Conservation (phyloP, 2,113 vertebrate species). For the Kryptolebias marmoratus region DNA sequence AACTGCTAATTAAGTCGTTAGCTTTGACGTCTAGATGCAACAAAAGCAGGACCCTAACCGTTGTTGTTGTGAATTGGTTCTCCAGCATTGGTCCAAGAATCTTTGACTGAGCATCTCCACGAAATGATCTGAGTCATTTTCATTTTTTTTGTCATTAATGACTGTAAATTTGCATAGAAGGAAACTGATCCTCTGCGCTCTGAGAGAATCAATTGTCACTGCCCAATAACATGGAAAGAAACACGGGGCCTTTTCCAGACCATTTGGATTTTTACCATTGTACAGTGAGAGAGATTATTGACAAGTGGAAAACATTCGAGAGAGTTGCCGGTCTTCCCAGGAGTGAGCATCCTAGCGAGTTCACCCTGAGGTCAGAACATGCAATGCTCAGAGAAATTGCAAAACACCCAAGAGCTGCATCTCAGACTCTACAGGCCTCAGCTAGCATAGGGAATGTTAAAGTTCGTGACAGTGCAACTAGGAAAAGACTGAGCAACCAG, state of each 20-base stretch:
- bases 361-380: neutral
- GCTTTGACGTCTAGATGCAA: slow-evolving; percentile 14
- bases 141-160: neutral
- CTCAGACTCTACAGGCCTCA: neutral
- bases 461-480: neutral
- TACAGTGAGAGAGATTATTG: neutral
- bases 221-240: neutral
- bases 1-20: slow-evolving; percentile 22
- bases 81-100: neutral
- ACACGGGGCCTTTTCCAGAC: neutral
- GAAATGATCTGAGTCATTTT: neutral
- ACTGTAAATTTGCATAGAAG: neutral
- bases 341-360: neutral
- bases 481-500: neutral
- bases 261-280: neutral
- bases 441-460: neutral
- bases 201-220: neutral
- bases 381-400: neutral
- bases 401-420: neutral
- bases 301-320: neutral
- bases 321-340: neutral
- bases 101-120: neutral
- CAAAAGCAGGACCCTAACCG: neutral
- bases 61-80: neutral
- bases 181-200: too few species aligned